These are phyloP conservation scores for Drosophila trapezifrons DNA, from an alignment of 1,140 invertebrate species.

Conservation along the genomic window DNA sequence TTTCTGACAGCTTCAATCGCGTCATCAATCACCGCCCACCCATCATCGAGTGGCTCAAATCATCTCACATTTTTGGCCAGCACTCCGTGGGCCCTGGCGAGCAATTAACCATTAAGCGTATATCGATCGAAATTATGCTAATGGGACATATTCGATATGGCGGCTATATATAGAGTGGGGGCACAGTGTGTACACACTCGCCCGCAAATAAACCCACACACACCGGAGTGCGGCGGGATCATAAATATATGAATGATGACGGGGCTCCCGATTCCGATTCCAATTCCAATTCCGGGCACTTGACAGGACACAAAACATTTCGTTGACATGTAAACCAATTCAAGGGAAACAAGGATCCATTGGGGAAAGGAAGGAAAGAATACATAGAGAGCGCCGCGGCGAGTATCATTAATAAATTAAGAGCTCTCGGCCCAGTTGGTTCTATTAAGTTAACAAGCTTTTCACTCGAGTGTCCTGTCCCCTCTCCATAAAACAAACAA, in stretches of 20 bases:
- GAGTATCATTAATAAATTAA: constrained; percentile 76
- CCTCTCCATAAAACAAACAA: constrained; percentile 12
- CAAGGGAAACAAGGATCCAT: constrained; percentile 2
- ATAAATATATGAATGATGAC: constrained; percentile 13
- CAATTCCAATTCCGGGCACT: constrained; percentile 15
- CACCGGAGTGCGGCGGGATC: background rate
- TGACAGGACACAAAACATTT: constrained; percentile 53
- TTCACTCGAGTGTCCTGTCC: constrained; percentile 66
- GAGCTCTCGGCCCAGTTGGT: constrained; percentile 41
- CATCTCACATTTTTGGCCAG: background rate
- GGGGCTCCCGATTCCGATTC: background rate
- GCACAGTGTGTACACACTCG: background rate
- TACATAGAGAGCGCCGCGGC: constrained; percentile 8
- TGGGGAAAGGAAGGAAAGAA: background rate
- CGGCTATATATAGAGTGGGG: constrained; percentile 11
- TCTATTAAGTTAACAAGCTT: constrained; percentile 79
- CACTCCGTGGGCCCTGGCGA: too few relatives aligned
- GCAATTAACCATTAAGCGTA: constrained; percentile 35
- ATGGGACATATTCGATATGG: constrained; percentile 28
- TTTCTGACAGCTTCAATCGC: constrained; percentile 11
- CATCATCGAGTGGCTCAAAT: constrained; percentile 22
- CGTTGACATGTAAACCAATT: constrained; percentile 61
- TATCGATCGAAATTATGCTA: constrained; percentile 53
- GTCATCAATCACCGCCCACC: constrained; percentile 11
- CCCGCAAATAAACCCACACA: background rate